Evolutionary conservation across 2,888 invertebrate genomes (phyloP).

Genomic region (Uropetala carovei): DNA sequence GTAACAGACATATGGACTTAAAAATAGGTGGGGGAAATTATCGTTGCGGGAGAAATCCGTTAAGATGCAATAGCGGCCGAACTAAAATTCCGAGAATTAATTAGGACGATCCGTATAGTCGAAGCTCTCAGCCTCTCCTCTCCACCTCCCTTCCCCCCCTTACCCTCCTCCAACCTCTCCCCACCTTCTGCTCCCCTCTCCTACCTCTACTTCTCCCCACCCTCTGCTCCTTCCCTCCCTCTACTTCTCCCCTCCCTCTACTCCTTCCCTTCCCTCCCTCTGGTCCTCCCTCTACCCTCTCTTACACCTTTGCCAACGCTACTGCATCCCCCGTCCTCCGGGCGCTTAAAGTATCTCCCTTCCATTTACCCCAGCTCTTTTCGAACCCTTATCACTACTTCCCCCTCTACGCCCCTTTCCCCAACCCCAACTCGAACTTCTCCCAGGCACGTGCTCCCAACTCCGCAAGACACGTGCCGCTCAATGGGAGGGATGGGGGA

Average conservation of each 20-base stretch:
- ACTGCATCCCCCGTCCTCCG: too few species aligned
- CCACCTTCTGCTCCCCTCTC: neutral
- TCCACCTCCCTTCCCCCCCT: neutral
- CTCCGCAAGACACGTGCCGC: constrained; percentile 12
- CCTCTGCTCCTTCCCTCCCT: neutral
- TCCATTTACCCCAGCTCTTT: neutral
- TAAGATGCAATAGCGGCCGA: neutral
- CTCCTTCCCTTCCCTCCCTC: too few species aligned
- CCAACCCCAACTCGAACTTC: neutral
- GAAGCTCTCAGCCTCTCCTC: neutral
- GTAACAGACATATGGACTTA: neutral
- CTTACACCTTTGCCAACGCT: too few species aligned
- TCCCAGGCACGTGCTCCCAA: neutral
- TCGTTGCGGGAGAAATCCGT: neutral
- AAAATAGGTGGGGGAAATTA: neutral
- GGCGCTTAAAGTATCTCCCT: neutral
- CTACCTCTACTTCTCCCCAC: neutral
- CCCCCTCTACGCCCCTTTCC: neutral
- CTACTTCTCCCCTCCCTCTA: too few species aligned
- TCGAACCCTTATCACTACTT: neutral
- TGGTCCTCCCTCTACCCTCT: too few species aligned
- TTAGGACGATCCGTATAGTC: neutral
- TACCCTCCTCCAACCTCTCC: too few species aligned
- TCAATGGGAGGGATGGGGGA: neutral
- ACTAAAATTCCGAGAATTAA: neutral